phyloP scores from a whole-genome alignment of 1,140 invertebrate species.

The Zaprionus africanus region DNA sequence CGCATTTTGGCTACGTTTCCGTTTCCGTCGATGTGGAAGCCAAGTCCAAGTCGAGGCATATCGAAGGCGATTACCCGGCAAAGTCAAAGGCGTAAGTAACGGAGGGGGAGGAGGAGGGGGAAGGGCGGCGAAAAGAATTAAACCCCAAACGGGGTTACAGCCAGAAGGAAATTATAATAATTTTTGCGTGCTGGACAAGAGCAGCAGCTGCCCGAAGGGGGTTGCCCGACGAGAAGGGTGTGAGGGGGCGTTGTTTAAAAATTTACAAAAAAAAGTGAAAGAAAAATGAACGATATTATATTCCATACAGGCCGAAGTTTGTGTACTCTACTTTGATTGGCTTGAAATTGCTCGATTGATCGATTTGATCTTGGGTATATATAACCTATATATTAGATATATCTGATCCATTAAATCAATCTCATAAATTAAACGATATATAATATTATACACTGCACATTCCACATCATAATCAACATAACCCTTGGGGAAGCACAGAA shows the following conservation, averaged over 20 bases:
- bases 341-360: too few species aligned
- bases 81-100: constrained; percentile 40
- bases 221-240: neutral
- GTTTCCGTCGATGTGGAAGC: constrained; percentile 67
- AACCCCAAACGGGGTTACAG: constrained; percentile 26
- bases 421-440: neutral
- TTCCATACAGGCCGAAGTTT: neutral
- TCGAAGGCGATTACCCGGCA: constrained; percentile 30
- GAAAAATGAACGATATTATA: neutral
- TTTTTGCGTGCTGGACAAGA: constrained; percentile 64
- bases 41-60: constrained; percentile 23
- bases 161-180: constrained; percentile 72
- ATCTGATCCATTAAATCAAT: too few species aligned
- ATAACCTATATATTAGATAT: neutral
- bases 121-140: neutral
- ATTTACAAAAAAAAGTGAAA: constrained; percentile 30
- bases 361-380: neutral
- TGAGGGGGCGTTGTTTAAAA: constrained; percentile 46
- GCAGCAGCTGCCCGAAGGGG: constrained; percentile 31
- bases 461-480: neutral
- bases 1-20: constrained; percentile 80
- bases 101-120: neutral
- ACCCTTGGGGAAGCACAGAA: neutral
- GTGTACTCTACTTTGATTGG: neutral
- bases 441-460: neutral